These are phyloP conservation scores for Pantherophis guttatus DNA, from an alignment of 2,113 vertebrate species.

Conservation along the genomic window DNA sequence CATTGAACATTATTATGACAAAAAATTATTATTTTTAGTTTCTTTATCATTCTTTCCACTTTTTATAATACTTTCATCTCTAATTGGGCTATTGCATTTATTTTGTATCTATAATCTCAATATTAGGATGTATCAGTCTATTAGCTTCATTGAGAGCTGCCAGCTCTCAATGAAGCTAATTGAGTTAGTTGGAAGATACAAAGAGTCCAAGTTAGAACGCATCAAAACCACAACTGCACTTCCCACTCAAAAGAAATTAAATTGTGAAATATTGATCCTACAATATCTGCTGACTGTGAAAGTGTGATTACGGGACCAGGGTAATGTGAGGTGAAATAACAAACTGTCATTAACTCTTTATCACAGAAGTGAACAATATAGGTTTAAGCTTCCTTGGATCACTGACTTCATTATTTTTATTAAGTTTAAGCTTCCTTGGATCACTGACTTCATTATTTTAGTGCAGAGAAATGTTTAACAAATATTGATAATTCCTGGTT, in stretches of 20 bases:
- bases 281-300: background rate
- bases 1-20: background rate
- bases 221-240: background rate
- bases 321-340: background rate
- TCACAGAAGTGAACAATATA: background rate
- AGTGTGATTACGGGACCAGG: background rate
- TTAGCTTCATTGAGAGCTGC: background rate
- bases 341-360: background rate
- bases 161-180: too few species aligned
- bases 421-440: background rate
- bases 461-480: background rate
- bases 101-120: background rate
- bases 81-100: background rate
- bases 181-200: background rate
- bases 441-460: background rate
- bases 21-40: background rate
- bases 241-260: background rate
- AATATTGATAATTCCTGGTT: background rate
- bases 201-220: background rate
- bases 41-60: background rate
- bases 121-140: background rate
- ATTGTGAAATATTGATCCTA: background rate
- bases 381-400: background rate
- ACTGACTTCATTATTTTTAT: background rate
- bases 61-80: background rate